Base-by-base conservation (phyloP, 2,113 vertebrate species). In the Oreochromis spilurus region DNA sequence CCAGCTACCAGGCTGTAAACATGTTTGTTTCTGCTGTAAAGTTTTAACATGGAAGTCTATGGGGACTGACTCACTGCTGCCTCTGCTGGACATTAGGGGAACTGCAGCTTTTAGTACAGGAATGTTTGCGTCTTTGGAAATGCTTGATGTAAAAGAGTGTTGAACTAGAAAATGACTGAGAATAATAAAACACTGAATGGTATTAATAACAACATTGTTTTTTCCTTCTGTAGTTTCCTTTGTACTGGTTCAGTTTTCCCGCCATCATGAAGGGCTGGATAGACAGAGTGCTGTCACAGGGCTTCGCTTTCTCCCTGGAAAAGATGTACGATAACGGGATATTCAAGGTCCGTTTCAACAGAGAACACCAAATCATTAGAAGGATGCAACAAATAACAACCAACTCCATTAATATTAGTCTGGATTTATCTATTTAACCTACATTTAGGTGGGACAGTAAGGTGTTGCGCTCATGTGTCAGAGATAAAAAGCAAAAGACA, bases 251-350 rank as follows among this genome's bases (percentile, higher is more conserved):
- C 85, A 96, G 96, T 8, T 87, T 97, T 2, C 97, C 97, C 0
- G 97, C 97, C 77, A 97, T 98, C 89, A 91, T 97, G 93, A 98
- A 98, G 89, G 97, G 97, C 85, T 98, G 97, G 97, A 95, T 97
- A 1, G 97, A 98, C 38, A 84, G 97, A 11, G 96, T 98, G 8
- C 75, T 98, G 4, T 62, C 89, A 0, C 88, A 90, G 4, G 97
- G 96, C 38, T 98, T 97, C 4, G 97, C 97, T 38, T 98, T 95
- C 87, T 92, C 93, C 0, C 79, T 96, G 7, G 26, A 94, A 12
- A 86, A 91, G 12, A 90, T 97, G 91, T 98, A 97, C 24, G 90
- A 97, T 13, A 87, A 96, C 4, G 97, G 97, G 0, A 79, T 96
- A 19, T 97, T 98, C 75, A 96, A 91, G 97, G 97, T 98, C 53